Evolutionary conservation across 2,888 invertebrate genomes (phyloP).

Genomic region (Phanerotoma sp.): DNA sequence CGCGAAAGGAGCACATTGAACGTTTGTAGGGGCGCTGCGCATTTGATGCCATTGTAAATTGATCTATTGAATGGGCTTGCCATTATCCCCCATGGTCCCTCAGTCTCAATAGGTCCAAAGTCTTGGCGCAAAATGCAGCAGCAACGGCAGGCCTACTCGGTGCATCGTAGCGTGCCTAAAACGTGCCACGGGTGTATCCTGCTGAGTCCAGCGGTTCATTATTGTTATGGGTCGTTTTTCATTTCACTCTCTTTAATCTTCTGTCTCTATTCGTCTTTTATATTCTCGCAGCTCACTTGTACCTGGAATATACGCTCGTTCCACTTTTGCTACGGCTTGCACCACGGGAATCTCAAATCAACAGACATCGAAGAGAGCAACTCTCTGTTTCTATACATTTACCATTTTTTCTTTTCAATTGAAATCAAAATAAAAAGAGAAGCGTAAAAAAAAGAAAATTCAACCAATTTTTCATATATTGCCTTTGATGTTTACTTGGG

Average conservation of each 20-base stretch:
- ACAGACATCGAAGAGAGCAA: conserved; percentile 22
- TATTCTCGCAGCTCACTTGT: conserved; percentile 7
- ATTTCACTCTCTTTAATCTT: conserved; percentile 10
- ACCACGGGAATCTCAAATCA: conserved; percentile 11
- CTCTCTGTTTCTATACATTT: conserved; percentile 11
- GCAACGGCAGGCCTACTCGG: conserved; percentile 31
- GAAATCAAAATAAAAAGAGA: no score
- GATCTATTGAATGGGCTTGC: conserved; percentile 57
- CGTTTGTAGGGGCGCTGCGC: conserved; percentile 45
- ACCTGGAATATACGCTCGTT: conserved; percentile 15
- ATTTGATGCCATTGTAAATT: conserved; percentile 58
- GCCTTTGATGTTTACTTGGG: not conserved
- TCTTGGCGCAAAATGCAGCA: conserved; percentile 30
- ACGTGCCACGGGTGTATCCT: conserved; percentile 45
- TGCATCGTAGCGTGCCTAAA: conserved; percentile 39
- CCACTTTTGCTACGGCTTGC: conserved; percentile 24
- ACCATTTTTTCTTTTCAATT: not conserved
- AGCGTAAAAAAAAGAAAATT: no score
- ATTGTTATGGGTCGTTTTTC: conserved; percentile 51
- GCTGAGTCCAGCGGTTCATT: conserved; percentile 43
- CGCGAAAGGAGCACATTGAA: conserved; percentile 27
- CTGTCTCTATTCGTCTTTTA: conserved; percentile 17
- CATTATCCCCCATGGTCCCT: conserved; percentile 50
- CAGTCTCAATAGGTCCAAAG: conserved; percentile 11
- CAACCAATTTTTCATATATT: not conserved